Evolutionary conservation across 2,113 vertebrate genomes (phyloP).

Genomic region (Sinocyclocheilus rhinocerous): DNA sequence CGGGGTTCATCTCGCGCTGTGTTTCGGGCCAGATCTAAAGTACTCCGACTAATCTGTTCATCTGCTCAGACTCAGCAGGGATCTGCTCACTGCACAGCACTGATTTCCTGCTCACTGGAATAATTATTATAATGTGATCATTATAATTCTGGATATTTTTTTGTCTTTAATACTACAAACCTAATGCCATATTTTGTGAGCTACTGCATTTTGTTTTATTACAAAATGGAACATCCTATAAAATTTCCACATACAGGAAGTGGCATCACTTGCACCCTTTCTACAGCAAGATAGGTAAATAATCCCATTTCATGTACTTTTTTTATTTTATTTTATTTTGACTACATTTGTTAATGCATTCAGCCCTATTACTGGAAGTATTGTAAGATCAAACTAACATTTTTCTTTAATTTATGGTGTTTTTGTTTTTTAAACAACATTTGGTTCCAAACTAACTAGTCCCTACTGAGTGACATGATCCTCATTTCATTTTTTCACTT

Average conservation of each 20-base stretch:
- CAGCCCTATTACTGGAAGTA: background rate
- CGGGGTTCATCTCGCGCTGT: slow-evolving; percentile 3
- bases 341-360: background rate
- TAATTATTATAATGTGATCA: background rate
- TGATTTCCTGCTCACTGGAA: background rate
- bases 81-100: slow-evolving; percentile 18
- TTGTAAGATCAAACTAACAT: background rate
- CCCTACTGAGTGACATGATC: background rate
- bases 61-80: slow-evolving; percentile 25
- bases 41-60: slow-evolving; percentile 45
- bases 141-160: background rate
- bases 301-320: background rate
- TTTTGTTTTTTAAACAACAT: background rate
- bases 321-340: background rate
- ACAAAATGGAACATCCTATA: background rate
- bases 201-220: background rate
- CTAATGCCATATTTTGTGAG: background rate
- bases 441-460: background rate
- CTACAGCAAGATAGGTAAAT: background rate
- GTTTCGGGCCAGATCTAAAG: slow-evolving; percentile 39
- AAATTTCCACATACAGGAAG: background rate
- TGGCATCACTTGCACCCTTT: background rate
- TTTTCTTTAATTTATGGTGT: background rate
- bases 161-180: background rate
- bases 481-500: too few relatives aligned